Conservation (phyloP, 2,888 invertebrate species). For the Diarsia mendica region DNA sequence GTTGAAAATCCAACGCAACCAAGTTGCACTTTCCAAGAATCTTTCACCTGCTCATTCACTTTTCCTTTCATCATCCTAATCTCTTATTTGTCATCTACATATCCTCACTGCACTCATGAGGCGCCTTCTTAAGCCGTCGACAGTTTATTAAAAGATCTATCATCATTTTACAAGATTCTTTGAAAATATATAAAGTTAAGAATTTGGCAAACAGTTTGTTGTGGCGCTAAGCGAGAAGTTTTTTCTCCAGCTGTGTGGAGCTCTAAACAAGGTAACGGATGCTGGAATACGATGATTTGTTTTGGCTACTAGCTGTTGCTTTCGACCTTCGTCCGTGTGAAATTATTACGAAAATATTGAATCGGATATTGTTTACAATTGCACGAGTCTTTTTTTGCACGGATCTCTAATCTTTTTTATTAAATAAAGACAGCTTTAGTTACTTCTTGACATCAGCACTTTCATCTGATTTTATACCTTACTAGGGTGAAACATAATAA, state of each 20-base stretch:
- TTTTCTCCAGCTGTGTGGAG: background rate
- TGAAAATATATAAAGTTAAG: constrained; percentile 33
- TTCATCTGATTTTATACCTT: no score
- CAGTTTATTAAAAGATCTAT: constrained; percentile 27
- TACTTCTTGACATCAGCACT: no score
- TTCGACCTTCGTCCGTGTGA: background rate
- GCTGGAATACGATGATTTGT: background rate
- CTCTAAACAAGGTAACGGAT: background rate
- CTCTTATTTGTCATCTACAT: constrained; percentile 14
- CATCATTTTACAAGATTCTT: constrained; percentile 17
- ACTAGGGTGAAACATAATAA: no score
- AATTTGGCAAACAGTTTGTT: constrained; percentile 37
- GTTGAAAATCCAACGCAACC: background rate
- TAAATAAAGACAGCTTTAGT: no score
- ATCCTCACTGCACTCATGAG: background rate
- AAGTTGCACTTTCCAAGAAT: constrained; percentile 12
- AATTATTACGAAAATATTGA: no score
- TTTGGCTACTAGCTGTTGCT: background rate
- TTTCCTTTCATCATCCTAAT: constrained; percentile 35
- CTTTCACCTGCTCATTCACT: constrained; percentile 7
- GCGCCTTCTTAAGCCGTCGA: constrained; percentile 40
- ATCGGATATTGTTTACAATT: no score
- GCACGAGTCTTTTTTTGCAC: no score
- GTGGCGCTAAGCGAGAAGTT: constrained; percentile 21
- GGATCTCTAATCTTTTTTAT: no score